Conservation (phyloP, 2,113 vertebrate species). For the Syngnathus floridae region DNA sequence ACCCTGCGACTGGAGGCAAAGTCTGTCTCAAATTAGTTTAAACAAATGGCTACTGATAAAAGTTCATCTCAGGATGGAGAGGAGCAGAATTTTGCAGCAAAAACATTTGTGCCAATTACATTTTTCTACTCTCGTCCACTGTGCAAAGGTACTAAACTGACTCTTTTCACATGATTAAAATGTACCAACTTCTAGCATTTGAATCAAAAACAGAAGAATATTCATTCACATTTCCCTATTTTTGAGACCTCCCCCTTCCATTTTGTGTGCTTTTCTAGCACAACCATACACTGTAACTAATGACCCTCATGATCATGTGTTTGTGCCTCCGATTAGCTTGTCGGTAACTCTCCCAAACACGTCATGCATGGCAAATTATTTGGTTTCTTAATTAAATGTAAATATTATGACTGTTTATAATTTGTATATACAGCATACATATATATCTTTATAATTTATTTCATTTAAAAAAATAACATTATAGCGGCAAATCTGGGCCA, state of each 20-base stretch:
- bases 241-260: background rate
- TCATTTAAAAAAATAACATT: slow-evolving; percentile 46
- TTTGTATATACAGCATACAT: slow-evolving; percentile 49
- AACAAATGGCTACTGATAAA: slow-evolving; percentile 61
- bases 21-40: slow-evolving; percentile 19
- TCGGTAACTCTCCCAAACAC: slow-evolving; percentile 11
- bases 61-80: slow-evolving; percentile 48
- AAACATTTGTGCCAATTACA: slow-evolving; percentile 61
- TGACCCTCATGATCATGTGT: background rate
- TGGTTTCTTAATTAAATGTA: slow-evolving; percentile 54
- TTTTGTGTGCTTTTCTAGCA: slow-evolving; percentile 16
- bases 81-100: slow-evolving; percentile 45
- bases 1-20: background rate
- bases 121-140: slow-evolving; percentile 61
- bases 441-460: slow-evolving; percentile 68
- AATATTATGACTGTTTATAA: slow-evolving; percentile 55
- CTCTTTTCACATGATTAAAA: background rate
- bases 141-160: slow-evolving; percentile 49
- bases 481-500: too few species aligned
- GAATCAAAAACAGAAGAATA: slow-evolving; percentile 32
- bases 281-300: slow-evolving; percentile 47
- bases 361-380: slow-evolving; percentile 34
- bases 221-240: slow-evolving; percentile 8
- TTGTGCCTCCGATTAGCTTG: slow-evolving; percentile 7
- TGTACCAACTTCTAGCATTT: slow-evolving; percentile 19